Percentiles rank a stretch among this genome's conserved stretches.
phyloP scores from a whole-genome alignment of 2,113 vertebrate genomes.

The Cottus gobio region DNA sequence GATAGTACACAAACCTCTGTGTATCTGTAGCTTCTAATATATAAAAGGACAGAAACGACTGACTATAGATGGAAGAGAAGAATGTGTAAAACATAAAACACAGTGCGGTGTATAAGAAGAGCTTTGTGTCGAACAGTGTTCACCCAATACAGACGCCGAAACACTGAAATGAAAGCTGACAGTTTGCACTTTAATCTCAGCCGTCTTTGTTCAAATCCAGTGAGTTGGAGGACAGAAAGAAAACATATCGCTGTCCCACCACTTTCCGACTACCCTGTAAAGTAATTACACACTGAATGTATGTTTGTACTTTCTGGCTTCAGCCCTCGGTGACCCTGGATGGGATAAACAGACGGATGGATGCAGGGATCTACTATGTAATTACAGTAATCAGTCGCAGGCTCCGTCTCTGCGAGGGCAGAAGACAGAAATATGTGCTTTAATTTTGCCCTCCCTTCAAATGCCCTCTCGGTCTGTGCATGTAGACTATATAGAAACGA shows the following conservation, averaged over 20 bases:
- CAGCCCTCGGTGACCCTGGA: slow-evolving; percentile 18
- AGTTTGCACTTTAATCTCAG: background rate
- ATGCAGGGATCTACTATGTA: slow-evolving; percentile 20
- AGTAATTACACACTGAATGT: background rate
- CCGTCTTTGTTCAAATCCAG: slow-evolving; percentile 2
- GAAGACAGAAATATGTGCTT: slow-evolving; percentile 41
- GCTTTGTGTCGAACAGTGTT: background rate
- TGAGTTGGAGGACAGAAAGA: background rate
- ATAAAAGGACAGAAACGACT: background rate
- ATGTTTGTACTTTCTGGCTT: slow-evolving; percentile 8
- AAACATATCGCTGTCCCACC: background rate
- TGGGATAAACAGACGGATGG: slow-evolving; percentile 19
- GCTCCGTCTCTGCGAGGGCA: slow-evolving; percentile 10
- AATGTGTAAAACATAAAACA: background rate
- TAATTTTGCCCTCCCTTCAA: slow-evolving; percentile 16
- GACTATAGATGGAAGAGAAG: background rate
- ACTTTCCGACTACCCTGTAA: background rate
- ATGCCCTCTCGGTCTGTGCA: background rate
- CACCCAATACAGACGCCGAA: background rate
- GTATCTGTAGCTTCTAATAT: too few species aligned
- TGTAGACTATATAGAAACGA: slow-evolving; percentile 26
- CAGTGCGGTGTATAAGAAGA: too few species aligned
- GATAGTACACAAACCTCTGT: too few species aligned
- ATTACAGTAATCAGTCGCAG: slow-evolving; percentile 35
- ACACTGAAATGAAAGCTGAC: slow-evolving; percentile 6